phyloP scores from a whole-genome alignment of 64 coral and sea anemone genomes.

The Trachythela sp. region DNA sequence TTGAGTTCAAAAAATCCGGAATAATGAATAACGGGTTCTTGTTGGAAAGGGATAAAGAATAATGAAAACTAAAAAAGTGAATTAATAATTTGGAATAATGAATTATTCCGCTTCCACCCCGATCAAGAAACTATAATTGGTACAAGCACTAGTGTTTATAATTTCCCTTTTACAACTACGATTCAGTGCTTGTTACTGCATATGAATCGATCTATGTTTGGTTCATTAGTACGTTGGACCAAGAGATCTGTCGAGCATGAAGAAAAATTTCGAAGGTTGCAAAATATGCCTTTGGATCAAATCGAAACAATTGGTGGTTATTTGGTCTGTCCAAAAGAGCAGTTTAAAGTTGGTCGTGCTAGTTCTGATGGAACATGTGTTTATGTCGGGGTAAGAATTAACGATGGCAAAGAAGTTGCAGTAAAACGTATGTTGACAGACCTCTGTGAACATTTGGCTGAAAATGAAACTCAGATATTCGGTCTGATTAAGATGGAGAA shows the following conservation, averaged over 20 bases:
- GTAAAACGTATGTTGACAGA: not conserved
- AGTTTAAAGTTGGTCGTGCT: not conserved
- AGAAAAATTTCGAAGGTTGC: not conserved
- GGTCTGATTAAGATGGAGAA: not conserved
- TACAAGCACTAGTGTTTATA: no score
- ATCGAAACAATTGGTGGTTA: not conserved
- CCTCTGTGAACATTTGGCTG: not conserved
- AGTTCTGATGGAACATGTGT: not conserved
- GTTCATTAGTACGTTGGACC: not conserved
- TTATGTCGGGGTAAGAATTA: not conserved
- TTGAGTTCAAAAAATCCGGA: no score
- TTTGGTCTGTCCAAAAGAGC: not conserved
- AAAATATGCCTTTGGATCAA: not conserved
- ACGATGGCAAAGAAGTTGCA: not conserved
- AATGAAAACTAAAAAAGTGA: no score
- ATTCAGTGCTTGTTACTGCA: no score
- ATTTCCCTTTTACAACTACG: no score
- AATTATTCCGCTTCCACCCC: no score
- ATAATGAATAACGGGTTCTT: no score
- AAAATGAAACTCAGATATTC: not conserved
- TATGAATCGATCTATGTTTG: no score
- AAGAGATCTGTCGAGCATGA: not conserved
- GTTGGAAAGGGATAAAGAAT: no score
- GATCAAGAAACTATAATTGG: no score
- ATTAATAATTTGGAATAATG: no score